phyloP scores from a whole-genome alignment of 2,797 vertebrate species.

The Phyllotis vaccarum region DNA sequence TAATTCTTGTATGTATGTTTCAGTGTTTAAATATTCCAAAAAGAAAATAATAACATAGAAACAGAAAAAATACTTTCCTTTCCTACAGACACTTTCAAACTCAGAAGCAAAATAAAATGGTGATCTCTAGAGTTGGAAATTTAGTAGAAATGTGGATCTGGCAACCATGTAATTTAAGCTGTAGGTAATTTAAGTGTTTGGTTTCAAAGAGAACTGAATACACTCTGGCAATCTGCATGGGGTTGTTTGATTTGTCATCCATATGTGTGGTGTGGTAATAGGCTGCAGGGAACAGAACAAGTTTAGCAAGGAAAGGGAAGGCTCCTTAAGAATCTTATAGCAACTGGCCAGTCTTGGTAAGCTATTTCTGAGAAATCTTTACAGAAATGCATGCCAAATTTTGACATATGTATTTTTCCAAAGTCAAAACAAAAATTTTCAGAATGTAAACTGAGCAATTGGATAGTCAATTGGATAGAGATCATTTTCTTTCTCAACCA shows the following conservation, averaged over 20 bases:
- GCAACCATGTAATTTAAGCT: not conserved
- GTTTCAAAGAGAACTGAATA: not conserved
- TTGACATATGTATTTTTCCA: constrained; percentile 45
- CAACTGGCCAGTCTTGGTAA: not conserved
- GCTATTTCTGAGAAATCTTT: not conserved
- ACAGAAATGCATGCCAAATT: not conserved
- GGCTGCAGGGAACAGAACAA: not conserved
- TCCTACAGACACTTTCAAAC: not conserved
- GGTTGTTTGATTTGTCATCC: not conserved
- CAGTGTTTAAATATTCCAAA: not conserved
- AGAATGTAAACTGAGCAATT: constrained; percentile 58
- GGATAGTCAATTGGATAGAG: not conserved
- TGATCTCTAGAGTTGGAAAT: not conserved
- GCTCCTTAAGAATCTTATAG: not conserved
- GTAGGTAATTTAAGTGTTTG: not conserved
- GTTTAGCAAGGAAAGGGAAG: not conserved
- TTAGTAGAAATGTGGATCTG: not conserved
- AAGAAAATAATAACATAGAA: not conserved
- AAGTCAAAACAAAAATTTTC: constrained; percentile 53
- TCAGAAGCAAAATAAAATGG: not conserved
- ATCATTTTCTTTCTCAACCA: constrained; percentile 52
- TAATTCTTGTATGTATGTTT: not conserved
- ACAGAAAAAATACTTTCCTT: not conserved
- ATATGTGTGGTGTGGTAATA: not conserved
- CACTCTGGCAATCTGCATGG: not conserved